These are phyloP conservation scores for Diadumene lineata DNA, from an alignment of 92 coral and sea anemone species.

Conservation along the genomic window DNA sequence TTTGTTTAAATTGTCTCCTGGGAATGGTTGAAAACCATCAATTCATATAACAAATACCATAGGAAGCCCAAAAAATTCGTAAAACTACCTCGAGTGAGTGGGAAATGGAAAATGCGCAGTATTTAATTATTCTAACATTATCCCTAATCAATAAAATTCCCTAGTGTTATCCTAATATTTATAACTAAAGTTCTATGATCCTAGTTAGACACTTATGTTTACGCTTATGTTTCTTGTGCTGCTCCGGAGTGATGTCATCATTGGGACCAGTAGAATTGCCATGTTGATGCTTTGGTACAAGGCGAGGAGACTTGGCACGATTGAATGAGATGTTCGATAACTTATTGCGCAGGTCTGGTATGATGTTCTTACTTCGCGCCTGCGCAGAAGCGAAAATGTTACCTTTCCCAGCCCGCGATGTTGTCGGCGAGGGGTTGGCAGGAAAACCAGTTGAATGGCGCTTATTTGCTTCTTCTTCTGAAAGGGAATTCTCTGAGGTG, in stretches of 20 bases:
- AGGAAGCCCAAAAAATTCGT: too few species aligned
- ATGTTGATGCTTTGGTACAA: constrained; percentile 59
- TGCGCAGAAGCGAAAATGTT: constrained; percentile 89
- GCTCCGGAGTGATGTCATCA: constrained; percentile 8
- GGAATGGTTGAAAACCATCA: too few species aligned
- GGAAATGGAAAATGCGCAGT: background rate
- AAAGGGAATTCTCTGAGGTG: background rate
- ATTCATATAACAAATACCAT: too few species aligned
- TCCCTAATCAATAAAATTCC: background rate
- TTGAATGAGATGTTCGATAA: constrained; percentile 68
- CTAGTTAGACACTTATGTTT: constrained; percentile 73
- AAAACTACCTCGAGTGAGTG: too few species aligned
- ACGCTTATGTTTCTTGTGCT: constrained; percentile 57
- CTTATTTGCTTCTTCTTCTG: constrained; percentile 15
- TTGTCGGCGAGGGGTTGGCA: constrained; percentile 22
- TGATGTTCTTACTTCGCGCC: constrained; percentile 76
- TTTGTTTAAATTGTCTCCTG: too few species aligned
- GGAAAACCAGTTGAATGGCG: constrained; percentile 47
- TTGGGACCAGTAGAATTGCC: background rate
- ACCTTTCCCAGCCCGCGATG: constrained; percentile 52
- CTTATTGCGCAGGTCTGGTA: constrained; percentile 93
- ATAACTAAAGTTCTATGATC: constrained; percentile 72
- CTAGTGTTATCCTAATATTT: background rate
- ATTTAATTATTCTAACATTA: background rate
- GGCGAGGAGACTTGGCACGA: constrained; percentile 66